Evolutionary conservation across 2,797 vertebrate genomes (phyloP).

Genomic region (Melopsittacus undulatus): DNA sequence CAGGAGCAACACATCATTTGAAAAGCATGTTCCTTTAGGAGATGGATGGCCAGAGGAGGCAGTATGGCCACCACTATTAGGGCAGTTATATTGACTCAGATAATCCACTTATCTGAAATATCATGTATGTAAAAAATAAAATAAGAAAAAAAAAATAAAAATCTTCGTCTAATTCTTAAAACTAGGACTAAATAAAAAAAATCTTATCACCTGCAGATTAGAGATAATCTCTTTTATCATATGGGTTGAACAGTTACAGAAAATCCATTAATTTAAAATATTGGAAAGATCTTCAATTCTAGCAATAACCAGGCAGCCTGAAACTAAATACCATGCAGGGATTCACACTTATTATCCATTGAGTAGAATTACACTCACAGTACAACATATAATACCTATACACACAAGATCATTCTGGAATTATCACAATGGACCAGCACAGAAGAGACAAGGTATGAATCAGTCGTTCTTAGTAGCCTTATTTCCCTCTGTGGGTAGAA

Average conservation of each 20-base stretch:
- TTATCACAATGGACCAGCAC: background rate
- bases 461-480: background rate
- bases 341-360: background rate
- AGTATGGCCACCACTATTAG: background rate
- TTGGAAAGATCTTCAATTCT: background rate
- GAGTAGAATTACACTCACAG: background rate
- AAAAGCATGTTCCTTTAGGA: background rate
- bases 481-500: background rate
- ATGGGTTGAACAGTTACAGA: background rate
- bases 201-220: background rate
- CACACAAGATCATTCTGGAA: background rate
- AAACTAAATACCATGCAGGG: background rate
- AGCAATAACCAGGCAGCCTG: background rate
- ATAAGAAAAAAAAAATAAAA: background rate
- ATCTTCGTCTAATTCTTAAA: background rate
- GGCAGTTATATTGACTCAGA: background rate
- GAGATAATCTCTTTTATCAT: background rate
- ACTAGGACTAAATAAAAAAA: background rate
- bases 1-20: background rate
- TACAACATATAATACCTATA: background rate
- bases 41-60: background rate
- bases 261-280: background rate
- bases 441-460: background rate
- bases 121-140: background rate
- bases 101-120: background rate